Base-by-base conservation (phyloP, 2,888 invertebrate species). In the Ptychoptera contaminata region DNA sequence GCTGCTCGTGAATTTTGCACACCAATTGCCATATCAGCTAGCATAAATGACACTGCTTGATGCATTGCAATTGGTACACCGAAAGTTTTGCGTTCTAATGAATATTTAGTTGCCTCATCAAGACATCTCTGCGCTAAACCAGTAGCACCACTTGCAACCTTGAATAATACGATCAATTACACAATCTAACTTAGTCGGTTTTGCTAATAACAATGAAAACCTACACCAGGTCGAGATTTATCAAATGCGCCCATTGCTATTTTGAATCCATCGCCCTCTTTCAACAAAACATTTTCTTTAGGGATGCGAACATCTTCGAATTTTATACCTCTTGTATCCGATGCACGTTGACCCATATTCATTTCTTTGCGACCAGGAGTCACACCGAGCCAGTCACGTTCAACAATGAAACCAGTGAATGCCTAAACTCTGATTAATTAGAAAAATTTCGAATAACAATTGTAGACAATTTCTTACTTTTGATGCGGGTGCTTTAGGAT, bases 1-100 rank as follows among this genome's bases (percentile, higher is more conserved):
- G 84, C 79, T 44, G 90, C 67, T 41, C 91, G 75, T 0, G 90
- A 72, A 2, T 82, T 77, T 60, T 90, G 87, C 8, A 85, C 73
- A 2, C 80, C 83, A 46, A 86, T 78, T 1, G 82, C 76, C 91
- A 93, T 93, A 54, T 94, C 93, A 2, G 93, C 88, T 31, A 94
- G 64, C 70, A 93, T 76, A 67, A 92, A 92, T 1, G 87, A 77
- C 2, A 94, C 78, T 1, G 86, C 90, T 71, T 93, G 83, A 60
- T 84, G 82, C 15, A 71, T 60, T 1, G 76, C 73, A 55, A 86
- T 82, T 1, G 74, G 74, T 40, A 79, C 79, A 8, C 90, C 88
- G 65, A 94, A 92, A 0, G 92, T 75, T 68, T 90, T 91, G 42
- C 93, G 74, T 63, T 93, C 87, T 51, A 84, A 57, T 0, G 92